A percentile compares a stretch with the other conserved stretches of the same genome.
These are phyloP conservation scores for Lasioglossum zephyrum DNA, from an alignment of 2,888 invertebrate genomes.

Conservation along the genomic window DNA sequence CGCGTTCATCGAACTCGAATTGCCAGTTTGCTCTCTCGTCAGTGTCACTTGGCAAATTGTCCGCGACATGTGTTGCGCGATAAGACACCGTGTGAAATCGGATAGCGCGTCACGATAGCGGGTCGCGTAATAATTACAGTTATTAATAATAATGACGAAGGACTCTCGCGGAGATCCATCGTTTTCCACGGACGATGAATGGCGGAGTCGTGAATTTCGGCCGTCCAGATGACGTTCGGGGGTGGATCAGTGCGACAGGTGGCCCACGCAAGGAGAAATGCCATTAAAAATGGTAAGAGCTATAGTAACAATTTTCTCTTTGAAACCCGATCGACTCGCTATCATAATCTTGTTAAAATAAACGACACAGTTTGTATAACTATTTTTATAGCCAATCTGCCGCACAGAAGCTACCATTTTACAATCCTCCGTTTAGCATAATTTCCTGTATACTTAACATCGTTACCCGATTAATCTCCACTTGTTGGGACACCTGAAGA, in stretches of 20 bases:
- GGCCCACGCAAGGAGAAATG: conserved; percentile 26
- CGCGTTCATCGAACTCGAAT: conserved; percentile 6
- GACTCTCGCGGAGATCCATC: conserved; percentile 21
- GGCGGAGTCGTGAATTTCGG: conserved; percentile 7
- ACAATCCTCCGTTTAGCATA: neutral
- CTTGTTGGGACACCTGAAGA: neutral
- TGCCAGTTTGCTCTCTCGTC: neutral
- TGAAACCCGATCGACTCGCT: neutral
- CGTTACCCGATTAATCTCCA: neutral
- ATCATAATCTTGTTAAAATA: neutral
- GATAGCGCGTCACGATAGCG: conserved; percentile 47
- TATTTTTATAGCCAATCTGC: neutral
- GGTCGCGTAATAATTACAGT: conserved; percentile 52
- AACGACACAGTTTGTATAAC: neutral
- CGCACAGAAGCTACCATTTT: neutral
- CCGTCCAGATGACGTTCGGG: conserved; percentile 43
- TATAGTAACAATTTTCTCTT: neutral
- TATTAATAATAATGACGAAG: conserved; percentile 61
- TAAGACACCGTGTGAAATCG: conserved; percentile 52
- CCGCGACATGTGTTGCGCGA: conserved; percentile 46
- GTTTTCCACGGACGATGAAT: conserved; percentile 17
- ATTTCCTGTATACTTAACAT: neutral
- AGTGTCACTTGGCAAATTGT: conserved; percentile 29
- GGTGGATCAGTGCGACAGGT: conserved; percentile 59
- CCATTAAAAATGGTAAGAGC: neutral